Evolutionary conservation across 2,888 invertebrate genomes (phyloP), one percentile per base, ranked within the genome.

Genomic region (Apodemia mormo): DNA sequence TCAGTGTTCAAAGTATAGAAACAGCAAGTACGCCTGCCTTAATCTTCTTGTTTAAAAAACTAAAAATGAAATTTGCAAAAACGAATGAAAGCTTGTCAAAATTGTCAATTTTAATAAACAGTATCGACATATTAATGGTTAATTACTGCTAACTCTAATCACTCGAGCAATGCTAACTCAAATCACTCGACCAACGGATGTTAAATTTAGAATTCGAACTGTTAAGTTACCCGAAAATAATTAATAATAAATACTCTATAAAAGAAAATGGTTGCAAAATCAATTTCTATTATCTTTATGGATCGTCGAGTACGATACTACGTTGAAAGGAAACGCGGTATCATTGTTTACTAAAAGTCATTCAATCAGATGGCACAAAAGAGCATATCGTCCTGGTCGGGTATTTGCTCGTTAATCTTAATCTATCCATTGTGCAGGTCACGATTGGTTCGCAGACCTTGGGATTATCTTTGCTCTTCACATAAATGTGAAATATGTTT

Each of bases 311-410:
- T 58, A 30, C 58, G 74, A 76, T 74, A 75, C 72, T 75, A 76
- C 78, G 79, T 76, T 73, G 73, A 81, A 81, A 80, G 83, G 82
- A 84, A 86, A 78, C 79, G 85, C 82, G 76, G 77, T 82, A 85
- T 89, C 89, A 90, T 89, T 90, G 89, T 89, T 89, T 89, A 88
- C 85, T 81, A 85, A 84, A 84, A 88, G 88, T 86, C 87, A 90
- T 90, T 88, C 87, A 89, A 90, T 90, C 89, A 85, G 82, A 79
- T 79, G 76, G 74, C 81, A 86, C 85, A 89, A 87, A 84, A 81
- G 81, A 81, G 82, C 90, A 88, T 88, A 89, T 85, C 85, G 88
- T 82, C 80, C 79, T 79, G 81, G 82, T 85, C 81, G 76, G 77
- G 76, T 58, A 72, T 72, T 73, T 74, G 77, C 77, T 89, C 90